Evolutionary conservation across 2,113 vertebrate genomes (phyloP).

Genomic region (Casuarius casuarius): DNA sequence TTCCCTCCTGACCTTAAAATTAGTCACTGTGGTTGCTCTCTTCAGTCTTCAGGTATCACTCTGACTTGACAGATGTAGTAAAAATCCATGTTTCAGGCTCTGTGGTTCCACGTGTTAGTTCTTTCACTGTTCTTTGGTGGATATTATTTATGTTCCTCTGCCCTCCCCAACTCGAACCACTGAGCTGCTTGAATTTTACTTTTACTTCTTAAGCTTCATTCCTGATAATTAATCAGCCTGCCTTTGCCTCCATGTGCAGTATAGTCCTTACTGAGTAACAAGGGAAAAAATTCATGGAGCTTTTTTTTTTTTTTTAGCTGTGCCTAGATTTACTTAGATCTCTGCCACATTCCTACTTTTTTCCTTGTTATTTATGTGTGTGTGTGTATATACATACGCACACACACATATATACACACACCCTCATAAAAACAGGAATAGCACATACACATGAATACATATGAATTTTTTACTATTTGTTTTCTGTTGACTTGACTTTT

Average conservation of each 20-base stretch:
- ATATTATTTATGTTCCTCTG: constrained; percentile 48
- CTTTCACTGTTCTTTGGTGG: constrained; percentile 2
- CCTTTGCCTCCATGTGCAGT: neutral
- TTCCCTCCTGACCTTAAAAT: neutral
- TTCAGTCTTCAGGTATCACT: neutral
- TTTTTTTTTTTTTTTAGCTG: neutral
- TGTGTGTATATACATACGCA: neutral
- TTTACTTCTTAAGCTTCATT: constrained; percentile 44
- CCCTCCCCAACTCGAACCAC: neutral
- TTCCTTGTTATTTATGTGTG: neutral
- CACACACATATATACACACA: too few species aligned
- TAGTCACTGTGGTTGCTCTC: neutral
- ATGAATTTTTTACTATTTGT: neutral
- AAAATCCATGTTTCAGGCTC: neutral
- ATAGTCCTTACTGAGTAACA: neutral
- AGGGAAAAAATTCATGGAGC: neutral
- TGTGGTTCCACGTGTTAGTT: constrained; percentile 16
- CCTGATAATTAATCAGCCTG: constrained; percentile 40
- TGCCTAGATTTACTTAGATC: neutral
- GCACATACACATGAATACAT: neutral
- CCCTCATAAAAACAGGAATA: neutral
- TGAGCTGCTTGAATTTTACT: constrained; percentile 48
- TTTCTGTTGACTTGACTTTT: neutral
- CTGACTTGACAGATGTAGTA: neutral
- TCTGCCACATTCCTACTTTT: neutral